phyloP scores from a whole-genome alignment of 2,113 vertebrate species.

The Neoarius graeffei region DNA sequence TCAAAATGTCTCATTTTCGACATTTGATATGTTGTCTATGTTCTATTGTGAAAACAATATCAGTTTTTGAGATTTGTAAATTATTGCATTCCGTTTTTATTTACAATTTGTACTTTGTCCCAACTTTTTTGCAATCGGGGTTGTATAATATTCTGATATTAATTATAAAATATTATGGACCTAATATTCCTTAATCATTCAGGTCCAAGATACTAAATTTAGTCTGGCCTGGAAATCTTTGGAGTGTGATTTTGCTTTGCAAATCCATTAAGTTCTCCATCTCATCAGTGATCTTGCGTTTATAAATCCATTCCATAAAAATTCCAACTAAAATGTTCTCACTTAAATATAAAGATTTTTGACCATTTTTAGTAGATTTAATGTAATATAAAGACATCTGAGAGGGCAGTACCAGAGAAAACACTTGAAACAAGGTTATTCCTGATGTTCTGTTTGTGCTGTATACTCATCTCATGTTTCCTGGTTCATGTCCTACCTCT shows the following conservation, averaged over 20 bases:
- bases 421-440: neutral
- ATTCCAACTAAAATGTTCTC: neutral
- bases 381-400: neutral
- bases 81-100: too few species aligned
- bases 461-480: constrained; percentile 24
- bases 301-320: neutral
- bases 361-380: neutral
- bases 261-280: neutral
- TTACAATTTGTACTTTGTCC: too few species aligned
- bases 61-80: too few species aligned
- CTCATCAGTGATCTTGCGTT: neutral
- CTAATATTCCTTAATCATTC: neutral
- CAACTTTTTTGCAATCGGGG: too few species aligned
- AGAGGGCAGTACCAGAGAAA: constrained; percentile 1
- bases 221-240: neutral
- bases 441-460: neutral
- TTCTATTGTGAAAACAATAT: too few species aligned
- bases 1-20: too few species aligned
- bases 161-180: neutral
- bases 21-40: too few species aligned
- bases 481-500: constrained; percentile 63
- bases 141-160: neutral
- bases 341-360: neutral
- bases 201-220: neutral
- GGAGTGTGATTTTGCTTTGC: constrained; percentile 1